phyloP scores from a whole-genome alignment of 2,113 vertebrate genomes.

The Indicator indicator region DNA sequence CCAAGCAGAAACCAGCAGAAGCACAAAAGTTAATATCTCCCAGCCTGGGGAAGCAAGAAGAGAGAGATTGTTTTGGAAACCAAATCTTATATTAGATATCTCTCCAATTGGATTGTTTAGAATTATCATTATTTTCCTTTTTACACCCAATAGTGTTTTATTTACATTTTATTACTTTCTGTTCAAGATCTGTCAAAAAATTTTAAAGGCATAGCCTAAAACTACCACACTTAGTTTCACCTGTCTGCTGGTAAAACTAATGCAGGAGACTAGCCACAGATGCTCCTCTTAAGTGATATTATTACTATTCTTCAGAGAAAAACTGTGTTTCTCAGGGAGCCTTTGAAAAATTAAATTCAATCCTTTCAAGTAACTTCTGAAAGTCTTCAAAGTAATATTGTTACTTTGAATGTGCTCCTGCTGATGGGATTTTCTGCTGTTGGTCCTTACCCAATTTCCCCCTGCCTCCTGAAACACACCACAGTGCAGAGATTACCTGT shows the following conservation, averaged over 20 bases:
- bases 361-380: not conserved
- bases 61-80: no score
- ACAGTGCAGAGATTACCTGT: not conserved
- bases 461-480: not conserved
- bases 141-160: no score
- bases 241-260: not conserved
- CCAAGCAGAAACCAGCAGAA: no score
- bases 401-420: not conserved
- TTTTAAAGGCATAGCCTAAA: no score
- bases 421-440: not conserved
- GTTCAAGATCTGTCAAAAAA: no score
- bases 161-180: no score
- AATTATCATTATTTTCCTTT: no score
- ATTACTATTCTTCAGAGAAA: not conserved
- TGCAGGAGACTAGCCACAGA: not conserved
- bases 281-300: not conserved
- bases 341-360: not conserved
- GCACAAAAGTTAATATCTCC: no score
- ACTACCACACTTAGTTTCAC: not conserved
- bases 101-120: no score
- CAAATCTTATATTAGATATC: no score
- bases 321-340: not conserved
- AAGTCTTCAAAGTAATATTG: fast-evolving
- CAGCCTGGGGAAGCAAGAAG: no score
- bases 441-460: not conserved